These are phyloP conservation scores for Xestia xanthographa DNA, from an alignment of 2,888 invertebrate species.

Conservation along the genomic window DNA sequence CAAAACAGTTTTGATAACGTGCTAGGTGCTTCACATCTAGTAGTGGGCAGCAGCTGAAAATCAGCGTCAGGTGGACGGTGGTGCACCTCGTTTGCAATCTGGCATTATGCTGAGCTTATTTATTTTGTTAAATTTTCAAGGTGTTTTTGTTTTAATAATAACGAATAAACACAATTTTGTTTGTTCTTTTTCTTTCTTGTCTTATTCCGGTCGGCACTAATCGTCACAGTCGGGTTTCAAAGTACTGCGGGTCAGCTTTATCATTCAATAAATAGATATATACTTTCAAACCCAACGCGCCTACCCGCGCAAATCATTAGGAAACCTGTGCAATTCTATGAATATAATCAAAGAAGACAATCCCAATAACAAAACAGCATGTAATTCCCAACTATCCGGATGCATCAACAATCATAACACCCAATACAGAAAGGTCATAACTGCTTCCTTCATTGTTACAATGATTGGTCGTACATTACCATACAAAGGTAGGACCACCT, in stretches of 20 bases:
- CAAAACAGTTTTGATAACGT: too few species aligned
- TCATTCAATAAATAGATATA: too few species aligned
- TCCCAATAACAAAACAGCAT: not conserved
- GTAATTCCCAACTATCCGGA: conserved; percentile 9
- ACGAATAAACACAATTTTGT: too few species aligned
- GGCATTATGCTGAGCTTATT: too few species aligned
- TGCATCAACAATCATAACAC: conserved; percentile 48
- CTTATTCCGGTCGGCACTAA: not conserved
- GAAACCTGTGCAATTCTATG: not conserved
- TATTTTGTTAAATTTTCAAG: too few species aligned
- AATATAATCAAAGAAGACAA: not conserved
- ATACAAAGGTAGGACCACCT: conserved; percentile 75
- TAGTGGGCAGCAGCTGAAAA: too few species aligned
- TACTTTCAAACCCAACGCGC: too few species aligned
- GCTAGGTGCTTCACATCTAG: too few species aligned
- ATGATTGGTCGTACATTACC: conserved; percentile 70
- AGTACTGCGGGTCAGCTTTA: not conserved
- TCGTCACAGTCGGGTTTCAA: not conserved
- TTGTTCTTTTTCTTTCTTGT: too few species aligned
- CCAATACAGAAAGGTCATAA: conserved; percentile 58
- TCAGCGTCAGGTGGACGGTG: too few species aligned
- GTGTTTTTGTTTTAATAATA: too few species aligned
- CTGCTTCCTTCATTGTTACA: conserved; percentile 69
- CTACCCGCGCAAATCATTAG: not conserved
- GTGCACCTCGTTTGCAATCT: too few species aligned